Evolutionary conservation across 2,797 vertebrate genomes (phyloP), one percentile per base, ranked within the genome.

Genomic region (Astyanax mexicanus): DNA sequence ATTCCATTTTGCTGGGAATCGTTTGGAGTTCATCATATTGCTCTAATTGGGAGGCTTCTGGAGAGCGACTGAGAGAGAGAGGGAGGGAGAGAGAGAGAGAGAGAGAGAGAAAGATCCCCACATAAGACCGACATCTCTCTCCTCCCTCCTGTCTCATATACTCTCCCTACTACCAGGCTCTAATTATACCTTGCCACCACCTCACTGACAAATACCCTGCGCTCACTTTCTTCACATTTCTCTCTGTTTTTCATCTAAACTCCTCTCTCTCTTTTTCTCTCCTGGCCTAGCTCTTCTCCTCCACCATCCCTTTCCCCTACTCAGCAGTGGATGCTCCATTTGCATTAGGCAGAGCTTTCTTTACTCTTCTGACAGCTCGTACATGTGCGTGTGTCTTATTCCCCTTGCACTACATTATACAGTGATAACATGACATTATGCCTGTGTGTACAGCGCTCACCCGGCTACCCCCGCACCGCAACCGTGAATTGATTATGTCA

Each of bases 221-320:
- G 45, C 77, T 80, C 76, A 69, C 74, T 80, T 76, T 72, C 71
- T 51, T 87, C 88, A 89, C 89, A 85, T 88, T 89, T 86, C 84
- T 68, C 32, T 57, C 77, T 47, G 29, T 67, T 74, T 67, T 75
- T 75, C 73, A 60, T 60, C 32, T 40, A 25, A 9, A n/a, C 29
- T 67, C 52, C 52, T 66, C 72, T n/a, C n/a, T n/a, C 45, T 32
- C 49, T 47, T 19, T 47, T 35, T 49, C 49, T 15, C 23, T 32
- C 44, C 25, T n/a, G 7, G 17, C 37, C 52, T 38, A 55, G 7
- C 55, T 52, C 45, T 55, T 32, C 73, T 67, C 52, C 47, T 68
- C 67, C 51, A 47, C n/a, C 32, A 42, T 21, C 42, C 42, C 29
- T 40, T 47, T 58, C 42, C 57, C 32, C 51, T 51, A 35, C 40